Evolutionary conservation across 2,888 invertebrate species (phyloP), one percentile per base, ranked within the genome.

Genomic region (Drosophila robusta): DNA sequence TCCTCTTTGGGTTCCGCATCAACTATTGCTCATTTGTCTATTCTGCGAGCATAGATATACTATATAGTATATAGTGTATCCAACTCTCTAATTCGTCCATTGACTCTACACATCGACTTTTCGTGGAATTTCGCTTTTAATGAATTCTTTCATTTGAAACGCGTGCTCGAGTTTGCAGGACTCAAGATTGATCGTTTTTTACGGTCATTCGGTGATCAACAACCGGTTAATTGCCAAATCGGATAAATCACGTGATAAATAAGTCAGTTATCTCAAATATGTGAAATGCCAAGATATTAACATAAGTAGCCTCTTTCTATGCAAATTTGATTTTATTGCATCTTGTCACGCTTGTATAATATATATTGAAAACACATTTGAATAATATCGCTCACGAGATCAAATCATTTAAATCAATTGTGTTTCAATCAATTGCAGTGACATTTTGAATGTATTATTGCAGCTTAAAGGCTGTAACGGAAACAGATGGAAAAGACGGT

Each of bases 181-280:
- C 14, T 12, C 2, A 12, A 26, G 16, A 46, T 46, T 16, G 12
- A 8, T 16, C 32, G 32, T 12, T 6, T 51, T 8, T 39, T 7
- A 4, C 7, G 2, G 18, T 12, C 4, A 8, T 36, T 46, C 16
- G 7, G 26, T 1, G 29, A 1, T 11, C 12, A 39, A 5, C 26
- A 62, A 46, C 61, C 24, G 62, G 45, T 62, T 61, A 32, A 34
- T 26, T 46, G 62, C 46, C 24, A 62, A 62, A 50, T 57, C 24
- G 3, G 4, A 8, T 16, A 16, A 9, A 4, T 14, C 38, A 22
- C 32, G 22, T 51, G 41, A 41, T 24, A 18, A 14, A 42, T 16
- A 22, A 1, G n/a, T 9, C 11, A 9, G n/a, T 6, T 49, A 24
- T 29, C 1, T 22, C 12, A 8, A 11, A 14, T 39, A 16, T 9